Percentiles rank a stretch among this genome's conserved stretches.
Evolutionary conservation across 2,797 vertebrate species (phyloP).

Genomic region (Ptychobarbus kaznakovi): DNA sequence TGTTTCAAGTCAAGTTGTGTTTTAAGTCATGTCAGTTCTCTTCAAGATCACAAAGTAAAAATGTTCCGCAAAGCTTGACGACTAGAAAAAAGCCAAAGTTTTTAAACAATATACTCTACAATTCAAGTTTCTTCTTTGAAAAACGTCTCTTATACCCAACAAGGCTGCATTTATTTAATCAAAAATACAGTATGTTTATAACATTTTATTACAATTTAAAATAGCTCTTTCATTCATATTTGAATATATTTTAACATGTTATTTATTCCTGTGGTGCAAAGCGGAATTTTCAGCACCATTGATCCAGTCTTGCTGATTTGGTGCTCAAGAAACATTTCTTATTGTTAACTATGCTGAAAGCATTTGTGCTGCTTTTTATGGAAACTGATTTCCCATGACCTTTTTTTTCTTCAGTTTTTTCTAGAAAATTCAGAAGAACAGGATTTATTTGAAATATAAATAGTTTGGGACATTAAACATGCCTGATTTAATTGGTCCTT

Average conservation of each 20-base stretch:
- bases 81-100: neutral
- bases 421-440: neutral
- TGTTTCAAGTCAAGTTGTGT: neutral
- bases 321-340: neutral
- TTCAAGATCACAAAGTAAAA: neutral
- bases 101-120: neutral
- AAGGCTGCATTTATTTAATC: neutral
- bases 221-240: neutral
- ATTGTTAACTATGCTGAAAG: neutral
- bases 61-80: neutral
- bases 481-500: neutral
- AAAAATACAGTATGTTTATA: neutral
- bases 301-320: neutral
- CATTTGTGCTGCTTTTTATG: neutral
- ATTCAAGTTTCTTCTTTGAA: neutral
- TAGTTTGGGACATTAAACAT: neutral
- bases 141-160: neutral
- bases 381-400: neutral
- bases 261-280: neutral
- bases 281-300: neutral
- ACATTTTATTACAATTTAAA: neutral
- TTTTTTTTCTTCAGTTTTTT: neutral
- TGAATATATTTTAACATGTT: neutral
- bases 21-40: neutral
- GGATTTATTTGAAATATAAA: neutral